Evolutionary conservation across 2,113 vertebrate genomes (phyloP).

Genomic region (Benitochromis conjunctus): DNA sequence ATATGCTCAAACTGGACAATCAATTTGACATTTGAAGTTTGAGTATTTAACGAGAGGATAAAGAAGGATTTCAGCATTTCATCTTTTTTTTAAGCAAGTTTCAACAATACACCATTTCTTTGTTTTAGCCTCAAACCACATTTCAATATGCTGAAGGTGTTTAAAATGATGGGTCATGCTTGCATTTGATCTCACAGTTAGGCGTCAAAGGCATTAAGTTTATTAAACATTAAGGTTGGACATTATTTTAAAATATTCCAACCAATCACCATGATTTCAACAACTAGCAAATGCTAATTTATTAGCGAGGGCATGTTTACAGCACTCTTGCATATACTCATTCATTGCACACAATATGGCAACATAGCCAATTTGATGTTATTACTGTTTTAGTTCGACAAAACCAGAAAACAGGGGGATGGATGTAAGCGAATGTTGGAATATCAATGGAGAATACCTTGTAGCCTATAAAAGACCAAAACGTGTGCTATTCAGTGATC

Average conservation of each 20-base stretch:
- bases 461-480: not conserved
- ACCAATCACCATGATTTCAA: not conserved
- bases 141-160: not conserved
- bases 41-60: not conserved
- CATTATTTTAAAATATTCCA: not conserved
- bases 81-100: no score
- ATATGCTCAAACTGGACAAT: not conserved
- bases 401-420: not conserved
- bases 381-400: not conserved
- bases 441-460: no score
- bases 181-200: not conserved
- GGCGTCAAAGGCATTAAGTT: not conserved
- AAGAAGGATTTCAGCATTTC: not conserved
- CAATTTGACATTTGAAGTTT: not conserved
- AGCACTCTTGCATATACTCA: not conserved
- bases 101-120: no score
- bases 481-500: rapidly evolving
- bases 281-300: rapidly evolving
- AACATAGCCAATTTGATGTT: not conserved
- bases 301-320: not conserved
- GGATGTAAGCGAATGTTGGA: not conserved
- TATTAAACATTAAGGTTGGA: not conserved
- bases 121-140: no score
- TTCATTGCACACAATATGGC: not conserved
- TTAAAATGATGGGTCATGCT: not conserved